A percentile compares a stretch with the other conserved stretches of the same genome.
These are phyloP conservation scores for Pterobdella sp. DNA, from an alignment of 2,888 invertebrate genomes.

Conservation along the genomic window DNA sequence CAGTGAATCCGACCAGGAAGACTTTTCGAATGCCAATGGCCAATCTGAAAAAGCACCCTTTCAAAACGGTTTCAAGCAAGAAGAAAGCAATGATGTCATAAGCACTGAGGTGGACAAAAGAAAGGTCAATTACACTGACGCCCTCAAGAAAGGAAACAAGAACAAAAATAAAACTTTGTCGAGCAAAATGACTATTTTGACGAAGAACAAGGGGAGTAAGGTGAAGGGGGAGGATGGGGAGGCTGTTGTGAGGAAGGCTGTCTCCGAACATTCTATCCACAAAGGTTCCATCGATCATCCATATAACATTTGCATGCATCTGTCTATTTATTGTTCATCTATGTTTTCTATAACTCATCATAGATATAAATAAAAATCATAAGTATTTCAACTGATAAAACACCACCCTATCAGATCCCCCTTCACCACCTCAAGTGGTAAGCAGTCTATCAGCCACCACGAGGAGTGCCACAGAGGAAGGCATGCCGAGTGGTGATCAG, in stretches of 20 bases:
- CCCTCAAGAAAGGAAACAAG: constrained; percentile 9
- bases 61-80: background rate
- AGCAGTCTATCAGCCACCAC: no score
- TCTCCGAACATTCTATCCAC: background rate
- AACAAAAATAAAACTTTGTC: background rate
- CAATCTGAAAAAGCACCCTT: background rate
- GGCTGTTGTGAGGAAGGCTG: background rate
- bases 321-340: no score
- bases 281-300: no score
- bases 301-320: no score
- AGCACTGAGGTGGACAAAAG: background rate
- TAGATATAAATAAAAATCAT: no score
- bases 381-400: no score
- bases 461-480: no score
- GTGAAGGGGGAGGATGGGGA: background rate
- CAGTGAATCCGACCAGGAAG: background rate
- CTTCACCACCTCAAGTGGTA: no score
- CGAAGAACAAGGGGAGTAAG: background rate
- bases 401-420: no score
- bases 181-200: background rate
- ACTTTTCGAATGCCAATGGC: background rate
- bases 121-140: background rate
- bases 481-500: no score
- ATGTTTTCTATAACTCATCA: no score
- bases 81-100: background rate